Percentiles rank a stretch among this genome's conserved stretches.
phyloP scores from a whole-genome alignment of 2,113 vertebrate genomes.

The Passer montanus region DNA sequence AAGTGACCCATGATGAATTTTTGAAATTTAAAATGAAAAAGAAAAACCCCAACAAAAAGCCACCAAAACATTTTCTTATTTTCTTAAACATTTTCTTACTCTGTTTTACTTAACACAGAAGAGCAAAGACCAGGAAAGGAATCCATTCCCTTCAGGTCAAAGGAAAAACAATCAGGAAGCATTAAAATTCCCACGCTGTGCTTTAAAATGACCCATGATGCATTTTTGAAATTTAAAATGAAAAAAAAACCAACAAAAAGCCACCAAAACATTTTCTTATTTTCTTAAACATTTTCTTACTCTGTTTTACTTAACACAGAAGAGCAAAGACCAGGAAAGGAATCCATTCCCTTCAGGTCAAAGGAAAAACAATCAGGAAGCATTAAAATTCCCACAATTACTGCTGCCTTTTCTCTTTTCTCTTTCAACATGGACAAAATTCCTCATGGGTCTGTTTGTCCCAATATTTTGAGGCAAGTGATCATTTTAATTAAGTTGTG shows the following conservation, averaged over 20 bases:
- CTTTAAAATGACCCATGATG: not conserved
- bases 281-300: not conserved
- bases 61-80: not conserved
- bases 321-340: not conserved
- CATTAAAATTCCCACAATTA: not conserved
- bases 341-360: not conserved
- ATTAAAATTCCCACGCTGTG: not conserved
- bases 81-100: not conserved
- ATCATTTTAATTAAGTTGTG: not conserved
- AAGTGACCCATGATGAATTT: not conserved
- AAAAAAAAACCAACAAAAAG: not conserved
- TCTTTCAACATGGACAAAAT: not conserved
- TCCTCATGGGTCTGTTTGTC: not conserved
- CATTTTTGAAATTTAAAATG: not conserved
- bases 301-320: not conserved
- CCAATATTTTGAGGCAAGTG: not conserved
- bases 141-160: not conserved
- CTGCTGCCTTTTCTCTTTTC: not conserved
- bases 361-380: not conserved
- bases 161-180: not conserved
- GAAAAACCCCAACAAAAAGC: not conserved
- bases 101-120: not conserved
- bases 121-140: not conserved
- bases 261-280: not conserved
- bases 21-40: not conserved